Evolutionary conservation across 92 coral and sea anemone species (phyloP), one percentile per base, ranked within the genome.

Genomic region (Nematostella vectensis): DNA sequence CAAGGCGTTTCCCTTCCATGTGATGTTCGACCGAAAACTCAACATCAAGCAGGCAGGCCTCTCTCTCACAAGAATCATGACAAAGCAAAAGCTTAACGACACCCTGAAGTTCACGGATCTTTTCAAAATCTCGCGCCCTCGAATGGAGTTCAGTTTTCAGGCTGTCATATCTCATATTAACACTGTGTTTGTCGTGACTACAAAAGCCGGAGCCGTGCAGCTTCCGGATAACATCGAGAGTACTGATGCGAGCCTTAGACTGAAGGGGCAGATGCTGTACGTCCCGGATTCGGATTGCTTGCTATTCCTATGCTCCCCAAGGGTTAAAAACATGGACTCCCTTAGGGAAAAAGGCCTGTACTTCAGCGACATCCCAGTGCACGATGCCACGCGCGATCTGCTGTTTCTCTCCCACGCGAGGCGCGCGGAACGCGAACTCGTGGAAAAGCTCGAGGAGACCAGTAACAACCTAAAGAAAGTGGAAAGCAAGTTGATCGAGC

Each of bases 251-350:
- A 45, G 52, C 1, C 33, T 93, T 11, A 77, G 96, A 29, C 85
- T 93, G 27, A 93, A 93, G 68, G 99, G 99, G n/a, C 99, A 93
- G 62, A 93, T 93, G 99, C 77, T 93, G 31, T 84, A 75, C 25
- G 75, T 83, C 27, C 88, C 96, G 6, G 89, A 75, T 48, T 81
- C 80, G 27, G 95, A 82, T 44, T 72, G 83, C 45, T 55, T 93
- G 39, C 50, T 93, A 44, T 93, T 87, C 64, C 56, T 93, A 47
- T 93, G 99, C 64, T 93, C 99, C n/a, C 99, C 99, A 26, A 72
- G 99, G 54, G 96, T 80, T 2, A 50, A 75, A 3, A 81, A 75
- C 59, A 26, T 93, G 43, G 88, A 79, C 22, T 56, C 73, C 25
- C 83, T 93, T 3, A 73, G 75, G 40, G 61, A 62, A 25, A 76